Evolutionary conservation across 2,797 vertebrate genomes (phyloP), one percentile per base, ranked within the genome.

Genomic region (Cynopterus sphinx): DNA sequence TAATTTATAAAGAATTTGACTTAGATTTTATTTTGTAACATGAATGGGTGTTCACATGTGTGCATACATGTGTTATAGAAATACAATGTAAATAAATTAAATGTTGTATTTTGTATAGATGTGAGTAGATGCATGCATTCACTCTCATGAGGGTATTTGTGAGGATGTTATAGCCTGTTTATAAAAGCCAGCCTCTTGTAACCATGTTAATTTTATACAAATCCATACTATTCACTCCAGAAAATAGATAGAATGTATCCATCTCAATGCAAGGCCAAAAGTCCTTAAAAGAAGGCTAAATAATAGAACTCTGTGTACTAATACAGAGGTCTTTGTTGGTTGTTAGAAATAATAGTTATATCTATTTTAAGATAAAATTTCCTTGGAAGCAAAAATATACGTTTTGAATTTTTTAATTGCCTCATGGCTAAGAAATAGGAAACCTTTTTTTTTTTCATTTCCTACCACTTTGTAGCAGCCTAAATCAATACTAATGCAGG

Each of bases 401-500:
- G 75, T 67, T 86, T 94, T 93, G 59, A 97, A 74, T 86, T 83
- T 90, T 84, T 82, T 43, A 79, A 96, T 92, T 96, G 93, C 63
- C 57, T 97, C 96, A 90, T 63, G 94, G 92, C 73, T 89, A 57
- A 93, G 96, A 97, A 96, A 92, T 85, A 68, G 95, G 67, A 94
- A 96, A 83, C 84, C 93, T 89, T 92, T 97, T 94, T 89, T 97
- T 87, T 43, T 53, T 6, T 92, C 78, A 90, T 13, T 96, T 98
- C 98, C 95, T 98, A 93, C 82, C 94, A 97, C 93, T 96, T n/a
- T 95, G 77, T 1, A 75, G 0, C 0, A 75, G 55, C 88, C 71
- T 96, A 86, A 96, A 97, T 97, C 86, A 93, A 89, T 97, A 96
- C 61, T 77, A 79, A 94, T 46, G 61, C 74, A 97, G 94, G 87